A percentile compares a stretch with the other conserved stretches of the same genome.
These are phyloP conservation scores for Drosophila tripunctata DNA, from an alignment of 2,888 invertebrate species.

Conservation along the genomic window DNA sequence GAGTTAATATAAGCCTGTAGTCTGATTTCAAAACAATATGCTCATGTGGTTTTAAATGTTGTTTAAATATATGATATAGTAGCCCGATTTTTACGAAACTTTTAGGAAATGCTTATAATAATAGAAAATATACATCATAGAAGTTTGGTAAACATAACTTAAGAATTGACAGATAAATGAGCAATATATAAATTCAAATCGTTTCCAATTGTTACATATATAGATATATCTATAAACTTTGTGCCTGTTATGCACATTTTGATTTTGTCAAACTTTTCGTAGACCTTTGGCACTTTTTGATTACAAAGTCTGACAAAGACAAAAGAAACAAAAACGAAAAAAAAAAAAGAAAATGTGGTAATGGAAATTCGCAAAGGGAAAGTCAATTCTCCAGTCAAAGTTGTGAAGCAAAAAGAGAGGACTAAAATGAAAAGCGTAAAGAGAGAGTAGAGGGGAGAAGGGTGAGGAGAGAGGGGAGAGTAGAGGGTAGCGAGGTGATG, in stretches of 20 bases:
- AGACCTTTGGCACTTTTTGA: background rate
- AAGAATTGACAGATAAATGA: too few relatives aligned
- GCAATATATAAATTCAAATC: too few relatives aligned
- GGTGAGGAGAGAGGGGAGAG: background rate
- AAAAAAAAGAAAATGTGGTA: constrained; percentile 1
- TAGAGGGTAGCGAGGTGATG: background rate
- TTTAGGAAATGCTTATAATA: too few relatives aligned
- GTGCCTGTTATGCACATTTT: background rate
- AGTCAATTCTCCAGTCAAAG: background rate
- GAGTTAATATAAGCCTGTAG: too few relatives aligned
- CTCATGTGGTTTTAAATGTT: too few relatives aligned
- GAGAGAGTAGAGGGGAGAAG: background rate
- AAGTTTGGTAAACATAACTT: too few relatives aligned
- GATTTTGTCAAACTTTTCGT: background rate
- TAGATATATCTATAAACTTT: too few relatives aligned
- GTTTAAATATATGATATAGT: too few relatives aligned
- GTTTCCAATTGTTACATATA: too few relatives aligned
- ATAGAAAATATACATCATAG: too few relatives aligned
- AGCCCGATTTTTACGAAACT: too few relatives aligned
- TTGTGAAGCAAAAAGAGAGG: background rate
- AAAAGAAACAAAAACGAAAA: background rate
- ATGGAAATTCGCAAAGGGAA: background rate
- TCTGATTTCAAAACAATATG: too few relatives aligned
- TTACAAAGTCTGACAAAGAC: background rate
- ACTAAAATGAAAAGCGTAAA: background rate